Evolutionary conservation across 1,140 invertebrate genomes (phyloP), one percentile per base, ranked within the genome.

Genomic region (Cherax quadricarinatus): DNA sequence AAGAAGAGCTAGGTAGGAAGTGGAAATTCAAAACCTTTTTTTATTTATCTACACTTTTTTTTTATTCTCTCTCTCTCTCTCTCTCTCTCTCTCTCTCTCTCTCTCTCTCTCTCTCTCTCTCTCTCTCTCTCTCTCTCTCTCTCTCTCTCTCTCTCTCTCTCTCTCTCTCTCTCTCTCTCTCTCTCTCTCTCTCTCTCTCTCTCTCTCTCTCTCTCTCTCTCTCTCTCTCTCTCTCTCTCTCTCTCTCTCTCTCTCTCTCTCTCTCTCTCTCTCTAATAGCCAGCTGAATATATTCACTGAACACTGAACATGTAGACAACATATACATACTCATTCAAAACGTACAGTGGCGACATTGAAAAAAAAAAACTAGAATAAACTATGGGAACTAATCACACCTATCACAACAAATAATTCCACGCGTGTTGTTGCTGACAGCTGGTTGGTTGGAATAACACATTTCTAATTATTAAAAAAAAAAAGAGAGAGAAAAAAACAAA

Each of bases 391-490:
- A 41, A 51, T n/a, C 21, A 80, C 24, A 10, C 79, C 5, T 49
- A 41, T 79, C 78, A 41, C 7, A 48, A 51, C 10, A 51, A 21
- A 49, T 81, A 49, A 81, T 53, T 21, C 10, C 10, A 4, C n/a
- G 24, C 24, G 16, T 21, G 30, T 53, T 51, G 79, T 0, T 81
- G 14, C 4, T 53, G 51, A 51, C 79, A 49, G 79, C 6, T 4
- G 48, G 16, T n/a, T 4, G 48, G 16, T 12, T 48, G 79, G 51
- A 48, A 48, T 30, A 53, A 85, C 83, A 70, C 60, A 48, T 66
- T 85, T 66, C 16, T 60, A 62, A 48, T 30, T 85, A 85, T 85
- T 85, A 70, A 48, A 57, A 85, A 48, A 57, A 85, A 62, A 85
- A 85, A 57, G 12, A 9, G 53, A 14, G 53, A 57, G n/a, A 41